Conservation (phyloP, 2,797 vertebrate species). For the Streptopelia turtur region DNA sequence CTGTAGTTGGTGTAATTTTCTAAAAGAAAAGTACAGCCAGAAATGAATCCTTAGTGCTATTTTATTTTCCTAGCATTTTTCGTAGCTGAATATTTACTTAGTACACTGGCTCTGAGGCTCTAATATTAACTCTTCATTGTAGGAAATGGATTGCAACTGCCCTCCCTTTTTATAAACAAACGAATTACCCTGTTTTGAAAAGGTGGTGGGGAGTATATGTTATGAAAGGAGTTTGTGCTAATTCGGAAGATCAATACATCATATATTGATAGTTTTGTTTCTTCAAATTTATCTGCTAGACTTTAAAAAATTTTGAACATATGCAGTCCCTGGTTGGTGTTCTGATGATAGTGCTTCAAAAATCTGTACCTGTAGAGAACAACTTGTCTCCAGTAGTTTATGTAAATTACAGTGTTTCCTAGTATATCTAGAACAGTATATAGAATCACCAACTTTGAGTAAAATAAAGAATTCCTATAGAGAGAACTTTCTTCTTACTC, state of each 20-base stretch:
- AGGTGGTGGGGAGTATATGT: background rate
- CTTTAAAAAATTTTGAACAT: background rate
- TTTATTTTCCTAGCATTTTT: background rate
- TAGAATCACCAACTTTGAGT: background rate
- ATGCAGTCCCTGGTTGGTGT: background rate
- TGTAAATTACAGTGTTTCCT: background rate
- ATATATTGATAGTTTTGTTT: background rate
- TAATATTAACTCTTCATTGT: background rate
- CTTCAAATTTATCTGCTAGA: background rate
- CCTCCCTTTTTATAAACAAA: background rate
- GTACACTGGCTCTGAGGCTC: background rate
- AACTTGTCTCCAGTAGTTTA: background rate
- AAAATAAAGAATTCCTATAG: background rate
- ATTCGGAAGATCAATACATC: fast-evolving
- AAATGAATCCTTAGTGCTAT: background rate
- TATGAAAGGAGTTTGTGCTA: background rate
- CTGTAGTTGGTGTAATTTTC: background rate
- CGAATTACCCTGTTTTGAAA: background rate
- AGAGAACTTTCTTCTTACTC: background rate
- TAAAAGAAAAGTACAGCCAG: background rate
- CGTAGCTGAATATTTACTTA: background rate
- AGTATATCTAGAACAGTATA: background rate
- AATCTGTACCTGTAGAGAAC: background rate
- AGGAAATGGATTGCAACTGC: background rate
- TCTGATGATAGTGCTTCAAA: background rate